Percentiles rank a stretch among this genome's conserved stretches.
phyloP scores from a whole-genome alignment of 2,797 vertebrate genomes.

The Limosa lapponica region DNA sequence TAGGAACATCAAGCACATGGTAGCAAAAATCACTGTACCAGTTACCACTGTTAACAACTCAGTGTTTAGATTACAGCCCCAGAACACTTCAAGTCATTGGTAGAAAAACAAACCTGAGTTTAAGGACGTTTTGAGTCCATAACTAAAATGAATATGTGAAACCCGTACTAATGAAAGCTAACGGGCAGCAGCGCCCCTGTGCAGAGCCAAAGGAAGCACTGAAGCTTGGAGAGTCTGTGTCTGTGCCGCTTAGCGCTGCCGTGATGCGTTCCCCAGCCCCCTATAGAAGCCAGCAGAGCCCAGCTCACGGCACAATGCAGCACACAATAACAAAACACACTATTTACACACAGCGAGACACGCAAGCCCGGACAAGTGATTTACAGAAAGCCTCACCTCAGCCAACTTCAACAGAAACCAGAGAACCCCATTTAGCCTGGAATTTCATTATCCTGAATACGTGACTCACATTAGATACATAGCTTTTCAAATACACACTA shows the following conservation, averaged over 20 bases:
- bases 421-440: conserved; percentile 41
- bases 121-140: background rate
- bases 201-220: background rate
- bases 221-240: background rate
- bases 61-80: background rate
- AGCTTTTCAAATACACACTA: conserved; percentile 42
- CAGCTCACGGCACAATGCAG: background rate
- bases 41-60: background rate
- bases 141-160: background rate
- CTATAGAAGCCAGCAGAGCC: background rate
- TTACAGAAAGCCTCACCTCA: background rate
- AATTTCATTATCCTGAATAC: conserved; percentile 75
- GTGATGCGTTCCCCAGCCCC: background rate
- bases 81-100: background rate
- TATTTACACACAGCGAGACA: background rate
- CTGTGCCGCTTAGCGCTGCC: background rate
- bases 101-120: background rate
- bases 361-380: conserved; percentile 50
- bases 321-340: conserved; percentile 7
- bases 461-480: conserved; percentile 77
- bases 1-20: background rate
- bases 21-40: background rate
- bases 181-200: fast-evolving
- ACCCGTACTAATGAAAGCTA: background rate
- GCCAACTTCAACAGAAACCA: conserved; percentile 45